phyloP scores from a whole-genome alignment of 2,888 invertebrate genomes.

The Nephrotoma flavescens region DNA sequence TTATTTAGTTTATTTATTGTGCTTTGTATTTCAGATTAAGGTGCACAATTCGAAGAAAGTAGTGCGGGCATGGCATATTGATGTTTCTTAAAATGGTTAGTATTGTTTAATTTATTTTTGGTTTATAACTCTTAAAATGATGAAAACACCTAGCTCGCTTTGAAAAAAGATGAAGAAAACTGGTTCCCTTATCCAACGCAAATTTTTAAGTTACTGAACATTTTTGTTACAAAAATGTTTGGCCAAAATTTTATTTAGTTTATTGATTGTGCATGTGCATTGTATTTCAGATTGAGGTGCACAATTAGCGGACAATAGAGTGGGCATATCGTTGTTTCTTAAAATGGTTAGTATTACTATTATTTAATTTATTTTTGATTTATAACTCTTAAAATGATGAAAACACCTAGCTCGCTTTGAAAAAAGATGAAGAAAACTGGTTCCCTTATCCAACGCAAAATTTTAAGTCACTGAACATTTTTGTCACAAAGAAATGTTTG shows the following conservation, averaged over 20 bases:
- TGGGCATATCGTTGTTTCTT: too few relatives aligned
- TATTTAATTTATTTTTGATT: too few relatives aligned
- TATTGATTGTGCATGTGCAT: neutral
- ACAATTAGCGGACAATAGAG: too few relatives aligned
- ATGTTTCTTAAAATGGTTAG: too few relatives aligned
- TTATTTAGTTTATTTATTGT: too few relatives aligned
- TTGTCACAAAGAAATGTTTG: neutral
- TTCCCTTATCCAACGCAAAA: conserved; percentile 13
- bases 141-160: conserved; percentile 21
- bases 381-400: neutral
- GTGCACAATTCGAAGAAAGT: too few relatives aligned
- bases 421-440: conserved; percentile 19
- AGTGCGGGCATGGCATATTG: too few relatives aligned
- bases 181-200: conserved; percentile 14
- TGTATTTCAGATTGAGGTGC: too few relatives aligned
- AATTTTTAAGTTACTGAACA: neutral
- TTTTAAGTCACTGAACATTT: neutral
- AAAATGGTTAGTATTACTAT: too few relatives aligned
- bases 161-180: conserved; percentile 20
- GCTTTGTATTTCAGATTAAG: too few relatives aligned
- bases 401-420: conserved; percentile 22
- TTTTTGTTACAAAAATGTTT: neutral
- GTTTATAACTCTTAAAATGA: neutral
- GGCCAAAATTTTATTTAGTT: too few relatives aligned
- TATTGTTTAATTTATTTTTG: too few relatives aligned